Evolutionary conservation across 2,797 vertebrate species (phyloP).

Genomic region (Sebastes hubbsi): DNA sequence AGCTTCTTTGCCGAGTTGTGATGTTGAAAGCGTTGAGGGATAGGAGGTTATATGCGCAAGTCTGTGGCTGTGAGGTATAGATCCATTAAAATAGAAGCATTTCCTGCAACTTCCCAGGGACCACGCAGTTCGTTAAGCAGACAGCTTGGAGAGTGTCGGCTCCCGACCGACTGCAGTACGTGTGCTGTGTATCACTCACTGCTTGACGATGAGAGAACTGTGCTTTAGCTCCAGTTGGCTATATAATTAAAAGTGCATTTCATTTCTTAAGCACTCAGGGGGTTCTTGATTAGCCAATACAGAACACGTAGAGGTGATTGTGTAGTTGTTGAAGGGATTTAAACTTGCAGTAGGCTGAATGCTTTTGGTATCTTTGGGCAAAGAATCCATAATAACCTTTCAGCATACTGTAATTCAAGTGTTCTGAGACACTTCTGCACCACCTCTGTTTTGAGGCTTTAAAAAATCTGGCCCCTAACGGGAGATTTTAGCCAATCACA

Average conservation of each 20-base stretch:
- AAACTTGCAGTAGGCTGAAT: no score
- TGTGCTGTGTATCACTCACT: conserved; percentile 25
- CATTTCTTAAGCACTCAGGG: conserved; percentile 39
- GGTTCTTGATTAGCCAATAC: not conserved
- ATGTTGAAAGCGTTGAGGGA: not conserved
- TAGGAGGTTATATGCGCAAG: not conserved
- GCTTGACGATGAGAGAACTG: conserved; percentile 47
- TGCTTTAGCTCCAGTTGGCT: conserved; percentile 42
- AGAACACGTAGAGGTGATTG: not conserved
- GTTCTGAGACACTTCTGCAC: no score
- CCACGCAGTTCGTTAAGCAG: conserved; percentile 53
- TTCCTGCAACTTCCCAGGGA: conserved; percentile 33
- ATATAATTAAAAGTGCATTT: conserved; percentile 71
- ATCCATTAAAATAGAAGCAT: conserved; percentile 51
- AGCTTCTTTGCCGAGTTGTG: conserved; percentile 2
- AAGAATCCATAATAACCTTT: no score
- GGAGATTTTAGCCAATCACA: no score
- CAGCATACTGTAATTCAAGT: no score
- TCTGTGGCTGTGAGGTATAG: conserved; percentile 51
- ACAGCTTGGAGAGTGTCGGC: conserved; percentile 27
- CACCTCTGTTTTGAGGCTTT: no score
- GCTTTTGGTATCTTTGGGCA: no score
- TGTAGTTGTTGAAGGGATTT: not conserved
- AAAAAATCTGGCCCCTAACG: no score
- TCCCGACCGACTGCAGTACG: conserved; percentile 46